Percentiles rank a stretch among this genome's conserved stretches.
Evolutionary conservation across 1,140 invertebrate species (phyloP).

Genomic region (Centruroides sculpturatus): DNA sequence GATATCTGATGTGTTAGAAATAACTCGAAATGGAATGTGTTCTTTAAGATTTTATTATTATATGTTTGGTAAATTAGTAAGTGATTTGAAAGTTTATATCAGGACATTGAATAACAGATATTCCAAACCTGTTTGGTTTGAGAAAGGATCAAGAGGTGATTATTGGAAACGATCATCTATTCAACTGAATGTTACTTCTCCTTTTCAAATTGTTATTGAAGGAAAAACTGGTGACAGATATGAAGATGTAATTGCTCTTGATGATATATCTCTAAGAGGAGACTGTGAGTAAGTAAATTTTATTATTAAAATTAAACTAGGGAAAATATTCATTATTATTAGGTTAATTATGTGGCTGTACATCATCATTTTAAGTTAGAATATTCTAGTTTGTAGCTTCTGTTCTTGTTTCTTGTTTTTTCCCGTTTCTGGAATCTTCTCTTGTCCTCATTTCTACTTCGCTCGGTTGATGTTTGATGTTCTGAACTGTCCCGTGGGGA

Average conservation of each 20-base stretch:
- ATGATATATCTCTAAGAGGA: conserved; percentile 17
- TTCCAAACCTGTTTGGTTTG: neutral
- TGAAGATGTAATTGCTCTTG: conserved; percentile 17
- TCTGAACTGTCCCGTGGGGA: too few species aligned
- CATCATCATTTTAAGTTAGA: too few species aligned
- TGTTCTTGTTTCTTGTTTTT: too few species aligned
- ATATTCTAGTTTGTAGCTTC: too few species aligned
- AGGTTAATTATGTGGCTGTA: too few species aligned
- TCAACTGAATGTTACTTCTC: neutral
- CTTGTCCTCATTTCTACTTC: too few species aligned
- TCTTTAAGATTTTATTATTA: conserved; percentile 26
- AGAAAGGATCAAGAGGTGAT: conserved; percentile 4
- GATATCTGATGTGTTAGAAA: conserved; percentile 6
- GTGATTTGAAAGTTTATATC: conserved; percentile 22
- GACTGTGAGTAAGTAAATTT: conserved; percentile 13
- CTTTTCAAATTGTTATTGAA: conserved; percentile 17
- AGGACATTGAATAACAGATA: neutral
- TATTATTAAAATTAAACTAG: neutral
- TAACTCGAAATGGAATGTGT: neutral
- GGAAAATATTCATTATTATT: too few species aligned
- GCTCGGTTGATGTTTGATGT: too few species aligned
- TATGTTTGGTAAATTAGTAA: conserved; percentile 26
- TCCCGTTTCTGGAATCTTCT: too few species aligned
- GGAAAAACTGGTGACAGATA: conserved; percentile 5
- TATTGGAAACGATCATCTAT: conserved; percentile 11